Evolutionary conservation across 37 sponge, comb jelly and placozoan genomes (phyloP).

Genomic region (Theonella swinhoei): DNA sequence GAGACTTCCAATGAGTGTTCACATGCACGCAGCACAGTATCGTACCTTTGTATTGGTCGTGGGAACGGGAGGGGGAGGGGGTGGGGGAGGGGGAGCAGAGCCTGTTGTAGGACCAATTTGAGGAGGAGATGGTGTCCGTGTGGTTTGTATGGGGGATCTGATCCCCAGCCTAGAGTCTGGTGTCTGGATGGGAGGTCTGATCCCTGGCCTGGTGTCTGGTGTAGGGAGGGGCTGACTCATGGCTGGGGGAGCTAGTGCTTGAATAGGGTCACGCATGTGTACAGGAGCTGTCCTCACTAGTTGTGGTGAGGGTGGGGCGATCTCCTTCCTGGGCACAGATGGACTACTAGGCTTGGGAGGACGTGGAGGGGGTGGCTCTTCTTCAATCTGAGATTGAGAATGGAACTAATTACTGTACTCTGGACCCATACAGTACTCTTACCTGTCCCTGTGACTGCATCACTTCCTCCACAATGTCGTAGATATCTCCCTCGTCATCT

Average conservation of each 20-base stretch:
- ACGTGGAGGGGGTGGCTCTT: not conserved
- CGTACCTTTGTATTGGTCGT: no score
- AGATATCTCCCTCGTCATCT: not conserved
- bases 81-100: constrained; percentile 1
- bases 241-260: not conserved
- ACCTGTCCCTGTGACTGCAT: not conserved
- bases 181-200: not conserved
- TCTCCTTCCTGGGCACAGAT: not conserved
- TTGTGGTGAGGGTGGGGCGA: not conserved
- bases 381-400: not conserved
- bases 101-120: not conserved
- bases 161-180: not conserved
- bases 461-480: not conserved
- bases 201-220: not conserved
- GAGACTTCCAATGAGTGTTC: no score
- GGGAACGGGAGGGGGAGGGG: not conserved
- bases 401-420: not conserved
- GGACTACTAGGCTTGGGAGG: constrained; percentile 5
- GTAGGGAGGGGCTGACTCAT: constrained; percentile 19
- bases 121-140: constrained; percentile 2
- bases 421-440: not conserved
- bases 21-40: no score
- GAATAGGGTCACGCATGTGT: not conserved
- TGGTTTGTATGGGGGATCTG: not conserved
- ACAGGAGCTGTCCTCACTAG: no score